Percentiles rank a stretch among this genome's conserved stretches.
These are phyloP conservation scores for Drosophila hydei DNA, from an alignment of 1,140 invertebrate species.

Conservation along the genomic window DNA sequence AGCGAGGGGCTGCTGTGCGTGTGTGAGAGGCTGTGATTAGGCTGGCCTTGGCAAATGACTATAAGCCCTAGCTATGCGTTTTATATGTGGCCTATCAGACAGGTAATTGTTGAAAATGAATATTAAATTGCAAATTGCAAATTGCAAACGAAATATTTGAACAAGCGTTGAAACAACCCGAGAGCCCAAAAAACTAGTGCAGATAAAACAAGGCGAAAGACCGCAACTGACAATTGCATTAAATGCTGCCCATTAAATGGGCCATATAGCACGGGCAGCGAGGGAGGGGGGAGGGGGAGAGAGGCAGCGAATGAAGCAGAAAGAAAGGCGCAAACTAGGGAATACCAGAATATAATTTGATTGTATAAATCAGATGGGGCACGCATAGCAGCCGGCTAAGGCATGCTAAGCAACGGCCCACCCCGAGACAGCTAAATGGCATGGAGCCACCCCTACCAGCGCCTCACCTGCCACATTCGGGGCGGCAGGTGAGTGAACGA, in stretches of 20 bases:
- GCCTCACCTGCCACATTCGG: background rate
- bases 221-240: constrained; percentile 49
- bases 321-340: constrained; percentile 19
- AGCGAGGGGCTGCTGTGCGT: background rate
- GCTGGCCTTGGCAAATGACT: too few relatives aligned
- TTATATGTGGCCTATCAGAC: too few relatives aligned
- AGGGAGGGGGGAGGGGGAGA: background rate
- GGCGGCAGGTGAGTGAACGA: constrained; percentile 6
- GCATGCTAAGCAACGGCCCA: constrained; percentile 1
- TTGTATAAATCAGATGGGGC: constrained; percentile 68
- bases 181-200: constrained; percentile 56
- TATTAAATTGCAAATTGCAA: too few relatives aligned
- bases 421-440: background rate
- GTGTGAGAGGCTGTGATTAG: background rate
- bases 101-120: too few relatives aligned
- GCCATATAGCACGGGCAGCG: constrained; percentile 11
- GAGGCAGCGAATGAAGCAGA: background rate
- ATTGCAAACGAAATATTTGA: too few relatives aligned
- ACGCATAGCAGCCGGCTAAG: constrained; percentile 47
- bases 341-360: constrained; percentile 68
- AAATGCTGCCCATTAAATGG: constrained; percentile 45
- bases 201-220: constrained; percentile 49
- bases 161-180: constrained; percentile 37
- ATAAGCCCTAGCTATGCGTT: background rate
- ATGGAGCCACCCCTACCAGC: too few relatives aligned